Evolutionary conservation across 2,888 invertebrate genomes (phyloP).

Genomic region (Pristionchus exspectatus): DNA sequence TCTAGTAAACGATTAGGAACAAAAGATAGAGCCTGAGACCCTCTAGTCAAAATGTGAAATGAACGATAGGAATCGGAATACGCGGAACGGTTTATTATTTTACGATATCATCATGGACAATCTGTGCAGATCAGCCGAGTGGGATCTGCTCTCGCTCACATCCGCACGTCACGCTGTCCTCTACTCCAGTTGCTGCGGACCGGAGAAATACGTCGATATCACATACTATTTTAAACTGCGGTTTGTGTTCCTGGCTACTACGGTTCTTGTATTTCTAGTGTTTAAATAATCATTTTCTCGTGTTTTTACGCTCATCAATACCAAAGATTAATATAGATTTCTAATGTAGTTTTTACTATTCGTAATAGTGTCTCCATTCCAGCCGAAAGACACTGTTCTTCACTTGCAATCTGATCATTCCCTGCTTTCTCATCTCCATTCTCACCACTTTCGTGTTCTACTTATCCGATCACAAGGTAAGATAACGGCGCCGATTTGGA

Average conservation of each 20-base stretch:
- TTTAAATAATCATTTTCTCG: no score
- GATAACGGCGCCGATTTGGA: slow-evolving; percentile 12
- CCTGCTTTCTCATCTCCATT: slow-evolving; percentile 78
- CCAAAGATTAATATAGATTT: no score
- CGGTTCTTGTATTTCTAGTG: no score
- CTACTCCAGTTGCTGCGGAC: slow-evolving; percentile 78
- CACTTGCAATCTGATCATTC: slow-evolving; percentile 78
- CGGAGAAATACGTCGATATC: slow-evolving; percentile 77
- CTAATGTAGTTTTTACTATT: no score
- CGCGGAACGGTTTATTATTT: no score
- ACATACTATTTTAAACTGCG: slow-evolving; percentile 77
- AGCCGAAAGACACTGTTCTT: slow-evolving; percentile 78
- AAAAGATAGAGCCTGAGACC: no score
- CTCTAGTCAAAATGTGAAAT: no score
- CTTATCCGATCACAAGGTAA: slow-evolving; percentile 77
- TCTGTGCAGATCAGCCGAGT: slow-evolving; percentile 76
- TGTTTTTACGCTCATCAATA: no score
- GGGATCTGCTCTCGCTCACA: slow-evolving; percentile 77
- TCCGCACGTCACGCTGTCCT: slow-evolving; percentile 77
- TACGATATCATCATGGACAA: no score
- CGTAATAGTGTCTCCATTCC: background rate
- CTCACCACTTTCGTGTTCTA: slow-evolving; percentile 79
- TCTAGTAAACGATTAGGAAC: no score
- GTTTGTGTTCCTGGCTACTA: slow-evolving; percentile 40
- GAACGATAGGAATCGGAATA: no score